Conservation (phyloP, 2,888 invertebrate species). For the Lasioglossum malachurum region DNA sequence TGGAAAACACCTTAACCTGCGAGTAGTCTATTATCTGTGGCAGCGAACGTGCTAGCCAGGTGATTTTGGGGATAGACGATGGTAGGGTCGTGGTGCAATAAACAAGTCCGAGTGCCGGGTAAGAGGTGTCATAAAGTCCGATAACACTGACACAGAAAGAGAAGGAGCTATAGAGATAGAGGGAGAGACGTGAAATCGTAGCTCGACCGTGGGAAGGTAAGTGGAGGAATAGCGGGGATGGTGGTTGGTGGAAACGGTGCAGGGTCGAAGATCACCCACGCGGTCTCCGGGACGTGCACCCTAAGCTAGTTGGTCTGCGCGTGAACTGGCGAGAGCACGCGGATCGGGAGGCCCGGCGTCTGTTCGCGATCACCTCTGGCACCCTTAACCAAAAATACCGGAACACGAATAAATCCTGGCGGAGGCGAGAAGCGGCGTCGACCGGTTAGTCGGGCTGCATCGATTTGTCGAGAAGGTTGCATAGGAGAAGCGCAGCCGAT, state of each 20-base stretch:
- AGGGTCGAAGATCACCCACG: constrained; percentile 78
- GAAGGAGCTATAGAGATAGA: neutral
- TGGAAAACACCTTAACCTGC: neutral
- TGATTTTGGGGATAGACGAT: neutral
- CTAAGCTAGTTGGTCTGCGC: constrained; percentile 72
- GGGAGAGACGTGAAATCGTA: constrained; percentile 57
- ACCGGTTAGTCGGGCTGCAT: constrained; percentile 53
- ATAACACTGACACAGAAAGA: neutral
- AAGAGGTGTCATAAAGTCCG: neutral
- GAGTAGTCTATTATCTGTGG: neutral
- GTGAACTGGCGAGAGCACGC: constrained; percentile 72
- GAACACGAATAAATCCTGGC: neutral
- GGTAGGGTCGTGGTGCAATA: neutral
- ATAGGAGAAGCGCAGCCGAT: constrained; percentile 46
- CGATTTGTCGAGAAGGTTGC: constrained; percentile 60
- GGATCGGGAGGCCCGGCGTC: neutral
- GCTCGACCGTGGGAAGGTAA: constrained; percentile 20
- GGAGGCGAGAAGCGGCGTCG: neutral
- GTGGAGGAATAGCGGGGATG: constrained; percentile 24
- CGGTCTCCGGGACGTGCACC: constrained; percentile 75
- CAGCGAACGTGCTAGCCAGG: neutral
- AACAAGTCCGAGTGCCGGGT: neutral
- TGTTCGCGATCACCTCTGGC: neutral
- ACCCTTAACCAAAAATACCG: neutral
- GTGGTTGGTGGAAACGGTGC: constrained; percentile 62